Base-by-base conservation (phyloP, 2,888 invertebrate species). In the Drosophila lutescens region DNA sequence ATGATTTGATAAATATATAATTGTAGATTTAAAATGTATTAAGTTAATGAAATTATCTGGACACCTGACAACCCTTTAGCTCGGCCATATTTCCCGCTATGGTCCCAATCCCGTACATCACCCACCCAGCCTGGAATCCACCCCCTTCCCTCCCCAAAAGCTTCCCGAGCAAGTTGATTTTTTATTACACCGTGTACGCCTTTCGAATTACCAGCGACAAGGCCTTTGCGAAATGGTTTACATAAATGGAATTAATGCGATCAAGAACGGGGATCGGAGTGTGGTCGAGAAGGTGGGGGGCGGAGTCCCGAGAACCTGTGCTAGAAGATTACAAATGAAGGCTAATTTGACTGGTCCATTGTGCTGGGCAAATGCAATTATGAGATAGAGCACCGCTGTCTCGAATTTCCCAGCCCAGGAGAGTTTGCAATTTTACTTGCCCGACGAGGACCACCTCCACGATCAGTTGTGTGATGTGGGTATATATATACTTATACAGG, bases 181-280 rank as follows among this genome's bases (percentile, higher is more conserved):
- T 86, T 84, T 89, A 86, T 86, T 89, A 88, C 85, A 74, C 79
- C 76, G 81, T 89, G 80, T 78, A 79, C 86, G 86, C 89, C 86
- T 87, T 81, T 87, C 69, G 81, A 74, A 86, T 83, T 79, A 75
- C 80, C 70, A 78, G 68, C 44, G 82, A 81, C 90, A 81, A 85
- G 88, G 88, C 86, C 77, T 41, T 26, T n/a, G 10, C 23, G 54
- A 57, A 65, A 67, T 81, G 86, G 90, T 89, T 86, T 89, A 86
- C 86, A 86, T 86, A 86, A 86, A 89, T 76, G 86, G 74, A 88
- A 88, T 86, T 78, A 88, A 89, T 86, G 86, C 86, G 76, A 75
- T 67, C 69, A 46, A n/a, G 20, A n/a, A 15, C 9, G 38, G 40
- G 41, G 9, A 32, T 26, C 20, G n/a, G n/a, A 20, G 58, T 26